Percentiles rank a stretch among this genome's conserved stretches.
Conservation (phyloP, 2,888 invertebrate species). For the Julus scanicus region DNA sequence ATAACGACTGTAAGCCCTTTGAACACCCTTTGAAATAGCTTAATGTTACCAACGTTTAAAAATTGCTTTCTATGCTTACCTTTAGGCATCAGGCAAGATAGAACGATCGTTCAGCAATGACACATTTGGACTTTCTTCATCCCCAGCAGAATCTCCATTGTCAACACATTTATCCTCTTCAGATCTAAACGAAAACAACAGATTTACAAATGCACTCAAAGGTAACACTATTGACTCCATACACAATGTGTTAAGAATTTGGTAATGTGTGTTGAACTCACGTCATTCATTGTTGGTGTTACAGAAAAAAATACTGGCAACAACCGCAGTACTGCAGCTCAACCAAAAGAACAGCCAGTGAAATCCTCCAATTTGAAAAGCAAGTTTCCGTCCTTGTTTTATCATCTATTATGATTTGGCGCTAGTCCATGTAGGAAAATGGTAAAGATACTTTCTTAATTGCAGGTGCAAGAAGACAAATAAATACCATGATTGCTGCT, state of each 20-base stretch:
- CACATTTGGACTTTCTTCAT: not conserved
- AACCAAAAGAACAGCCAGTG: not conserved
- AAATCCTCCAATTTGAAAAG: constrained; percentile 48
- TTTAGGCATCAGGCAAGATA: not conserved
- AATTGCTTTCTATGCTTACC: not conserved
- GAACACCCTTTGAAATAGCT: not conserved
- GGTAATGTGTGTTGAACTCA: not conserved
- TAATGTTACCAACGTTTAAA: not conserved
- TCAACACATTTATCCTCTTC: not conserved
- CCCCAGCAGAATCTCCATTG: not conserved
- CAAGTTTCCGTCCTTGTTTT: not conserved
- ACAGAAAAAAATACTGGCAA: constrained; percentile 38
- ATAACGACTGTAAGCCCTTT: not conserved
- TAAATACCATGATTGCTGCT: constrained; percentile 21
- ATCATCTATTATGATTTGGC: not conserved
- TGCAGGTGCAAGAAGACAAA: constrained; percentile 52
- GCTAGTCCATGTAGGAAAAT: not conserved
- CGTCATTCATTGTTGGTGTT: not conserved
- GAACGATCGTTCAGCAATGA: not conserved
- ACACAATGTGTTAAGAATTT: not conserved
- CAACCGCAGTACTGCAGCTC: not conserved
- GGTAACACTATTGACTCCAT: not conserved
- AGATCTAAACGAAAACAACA: not conserved
- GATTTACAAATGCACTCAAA: not conserved
- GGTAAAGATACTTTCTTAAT: not conserved